A percentile compares a stretch with the other conserved stretches of the same genome.
Conservation (phyloP, 1,140 invertebrate genomes). For the Spodoptera litura region DNA sequence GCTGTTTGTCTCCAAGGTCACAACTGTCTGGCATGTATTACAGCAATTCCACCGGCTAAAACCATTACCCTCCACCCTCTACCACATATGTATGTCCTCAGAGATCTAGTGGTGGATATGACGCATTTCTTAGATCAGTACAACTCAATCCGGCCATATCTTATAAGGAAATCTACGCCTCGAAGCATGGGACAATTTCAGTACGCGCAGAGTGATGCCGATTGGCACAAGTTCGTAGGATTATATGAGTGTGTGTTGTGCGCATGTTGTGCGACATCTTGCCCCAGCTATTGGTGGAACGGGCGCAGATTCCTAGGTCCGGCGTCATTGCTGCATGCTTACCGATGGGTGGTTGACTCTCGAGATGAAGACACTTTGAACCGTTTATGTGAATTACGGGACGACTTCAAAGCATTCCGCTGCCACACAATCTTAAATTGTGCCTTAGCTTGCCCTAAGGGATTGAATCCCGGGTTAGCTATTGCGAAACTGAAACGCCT, state of each 20-base stretch:
- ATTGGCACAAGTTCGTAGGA: slow-evolving; percentile 91
- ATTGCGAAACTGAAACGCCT: slow-evolving; percentile 97
- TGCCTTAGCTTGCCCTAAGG: slow-evolving; percentile 93
- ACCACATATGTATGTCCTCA: slow-evolving; percentile 96
- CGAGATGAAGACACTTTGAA: slow-evolving; percentile 89
- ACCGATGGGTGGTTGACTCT: slow-evolving; percentile 92
- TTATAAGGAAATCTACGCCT: slow-evolving; percentile 90
- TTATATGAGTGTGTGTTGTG: slow-evolving; percentile 95
- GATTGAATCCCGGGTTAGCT: slow-evolving; percentile 96
- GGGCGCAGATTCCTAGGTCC: slow-evolving; percentile 77
- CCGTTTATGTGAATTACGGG: slow-evolving; percentile 89
- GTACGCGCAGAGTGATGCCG: slow-evolving; percentile 89
- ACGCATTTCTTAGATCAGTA: slow-evolving; percentile 95
- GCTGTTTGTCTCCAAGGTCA: slow-evolving; percentile 95
- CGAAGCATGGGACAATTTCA: slow-evolving; percentile 83
- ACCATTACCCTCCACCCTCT: slow-evolving; percentile 93
- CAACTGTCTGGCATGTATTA: slow-evolving; percentile 95
- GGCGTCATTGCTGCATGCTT: slow-evolving; percentile 78
- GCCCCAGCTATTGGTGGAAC: slow-evolving; percentile 96
- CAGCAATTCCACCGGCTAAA: slow-evolving; percentile 81
- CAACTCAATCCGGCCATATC: slow-evolving; percentile 93
- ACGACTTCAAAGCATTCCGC: slow-evolving; percentile 91
- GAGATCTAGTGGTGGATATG: slow-evolving; percentile 96
- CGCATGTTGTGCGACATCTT: slow-evolving; percentile 94
- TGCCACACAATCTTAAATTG: slow-evolving; percentile 95